Conservation (phyloP, 1,140 invertebrate species). For the Aethina tumida region DNA sequence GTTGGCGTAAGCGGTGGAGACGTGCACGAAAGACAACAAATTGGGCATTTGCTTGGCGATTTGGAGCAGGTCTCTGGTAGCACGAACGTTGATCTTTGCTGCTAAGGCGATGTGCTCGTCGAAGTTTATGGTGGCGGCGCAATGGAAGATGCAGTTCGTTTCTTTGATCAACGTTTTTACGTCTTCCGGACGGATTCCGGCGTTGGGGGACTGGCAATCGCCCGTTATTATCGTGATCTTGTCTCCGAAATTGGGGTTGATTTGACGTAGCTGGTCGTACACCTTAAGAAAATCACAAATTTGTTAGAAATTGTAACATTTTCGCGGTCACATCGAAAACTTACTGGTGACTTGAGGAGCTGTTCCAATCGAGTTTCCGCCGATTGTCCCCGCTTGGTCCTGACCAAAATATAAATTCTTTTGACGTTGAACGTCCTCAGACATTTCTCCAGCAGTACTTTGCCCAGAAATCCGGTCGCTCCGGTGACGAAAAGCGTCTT, state of each 20-base stretch:
- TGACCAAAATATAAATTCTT: conserved; percentile 63
- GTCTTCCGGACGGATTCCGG: conserved; percentile 49
- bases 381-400: conserved; percentile 63
- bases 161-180: conserved; percentile 46
- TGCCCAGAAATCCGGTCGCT: conserved; percentile 59
- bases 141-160: conserved; percentile 45
- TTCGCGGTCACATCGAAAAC: too few species aligned
- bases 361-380: conserved; percentile 47
- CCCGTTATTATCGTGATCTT: conserved; percentile 51
- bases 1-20: conserved; percentile 57
- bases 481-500: conserved; percentile 43
- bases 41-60: conserved; percentile 52
- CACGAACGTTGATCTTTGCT: conserved; percentile 55
- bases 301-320: too few species aligned
- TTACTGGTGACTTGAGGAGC: conserved; percentile 51
- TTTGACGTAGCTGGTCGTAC: conserved; percentile 12
- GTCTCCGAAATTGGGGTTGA: conserved; percentile 9
- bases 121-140: conserved; percentile 57
- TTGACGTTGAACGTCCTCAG: conserved; percentile 37
- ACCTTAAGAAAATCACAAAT: conserved; percentile 15
- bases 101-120: conserved; percentile 57
- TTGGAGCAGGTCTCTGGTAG: conserved; percentile 49
- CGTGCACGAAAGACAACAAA: conserved; percentile 25
- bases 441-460: conserved; percentile 43
- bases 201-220: conserved; percentile 48